Percentiles rank a stretch among this genome's conserved stretches.
Evolutionary conservation across 1,140 invertebrate species (phyloP).

Genomic region (Zaprionus ornatus): DNA sequence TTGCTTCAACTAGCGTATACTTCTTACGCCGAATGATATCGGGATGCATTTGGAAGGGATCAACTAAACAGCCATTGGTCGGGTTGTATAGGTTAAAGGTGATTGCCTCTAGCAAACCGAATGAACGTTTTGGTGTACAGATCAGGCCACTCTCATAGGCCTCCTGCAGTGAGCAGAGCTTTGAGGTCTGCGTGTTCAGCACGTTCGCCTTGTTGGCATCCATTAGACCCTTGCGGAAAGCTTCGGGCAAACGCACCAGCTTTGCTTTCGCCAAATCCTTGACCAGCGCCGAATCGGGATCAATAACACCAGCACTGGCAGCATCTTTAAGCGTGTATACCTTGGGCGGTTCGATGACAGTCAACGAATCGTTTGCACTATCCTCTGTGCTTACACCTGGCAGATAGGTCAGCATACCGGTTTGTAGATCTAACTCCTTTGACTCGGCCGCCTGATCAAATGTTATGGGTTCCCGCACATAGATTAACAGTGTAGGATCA

Average conservation of each 20-base stretch:
- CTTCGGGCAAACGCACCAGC: constrained; percentile 93
- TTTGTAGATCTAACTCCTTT: constrained; percentile 88
- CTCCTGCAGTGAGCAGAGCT: constrained; percentile 89
- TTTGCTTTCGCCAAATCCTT: constrained; percentile 93
- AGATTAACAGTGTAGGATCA: constrained; percentile 89
- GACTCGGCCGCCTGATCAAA: constrained; percentile 91
- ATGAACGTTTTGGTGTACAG: constrained; percentile 89
- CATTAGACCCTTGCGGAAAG: constrained; percentile 93
- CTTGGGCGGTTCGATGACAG: constrained; percentile 83
- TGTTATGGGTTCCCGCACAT: constrained; percentile 88
- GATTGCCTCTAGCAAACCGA: constrained; percentile 92
- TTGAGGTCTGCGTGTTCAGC: constrained; percentile 91
- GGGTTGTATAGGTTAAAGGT: constrained; percentile 93
- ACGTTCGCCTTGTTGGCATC: constrained; percentile 94
- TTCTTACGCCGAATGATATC: constrained; percentile 87
- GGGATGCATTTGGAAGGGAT: constrained; percentile 90
- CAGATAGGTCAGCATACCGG: constrained; percentile 92
- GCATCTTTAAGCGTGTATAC: constrained; percentile 93
- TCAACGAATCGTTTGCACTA: constrained; percentile 67
- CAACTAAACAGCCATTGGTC: constrained; percentile 90
- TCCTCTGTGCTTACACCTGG: constrained; percentile 72
- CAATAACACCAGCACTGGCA: constrained; percentile 91
- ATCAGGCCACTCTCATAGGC: constrained; percentile 92
- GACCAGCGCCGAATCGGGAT: constrained; percentile 93
- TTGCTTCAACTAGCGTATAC: constrained; percentile 90